Conservation (phyloP, 2,888 invertebrate genomes). For the Oscheius sp. region DNA sequence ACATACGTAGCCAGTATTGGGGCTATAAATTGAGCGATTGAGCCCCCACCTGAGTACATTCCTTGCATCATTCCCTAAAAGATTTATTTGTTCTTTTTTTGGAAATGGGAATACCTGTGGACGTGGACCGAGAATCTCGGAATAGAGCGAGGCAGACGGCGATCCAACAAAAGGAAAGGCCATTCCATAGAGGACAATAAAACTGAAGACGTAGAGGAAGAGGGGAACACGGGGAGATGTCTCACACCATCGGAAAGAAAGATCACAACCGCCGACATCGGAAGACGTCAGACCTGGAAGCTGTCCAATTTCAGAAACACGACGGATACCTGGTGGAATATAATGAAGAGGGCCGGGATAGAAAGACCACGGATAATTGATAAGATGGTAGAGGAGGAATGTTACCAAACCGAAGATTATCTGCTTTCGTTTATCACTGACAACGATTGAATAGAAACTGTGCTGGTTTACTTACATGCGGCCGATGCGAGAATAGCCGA, state of each 20-base stretch:
- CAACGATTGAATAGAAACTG: background rate
- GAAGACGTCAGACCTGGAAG: conserved; percentile 43
- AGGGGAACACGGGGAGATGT: conserved; percentile 47
- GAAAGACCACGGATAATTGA: conserved; percentile 57
- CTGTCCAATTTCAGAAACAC: conserved; percentile 10
- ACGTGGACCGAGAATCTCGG: conserved; percentile 52
- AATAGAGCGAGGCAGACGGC: conserved; percentile 49
- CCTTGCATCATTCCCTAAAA: conserved; percentile 59
- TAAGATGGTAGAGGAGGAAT: conserved; percentile 51
- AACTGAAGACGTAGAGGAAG: conserved; percentile 45
- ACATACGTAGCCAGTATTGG: conserved; percentile 52
- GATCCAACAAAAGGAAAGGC: conserved; percentile 54
- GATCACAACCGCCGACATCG: conserved; percentile 51
- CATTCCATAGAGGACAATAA: conserved; percentile 51
- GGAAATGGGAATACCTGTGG: conserved; percentile 45
- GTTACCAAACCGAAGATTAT: conserved; percentile 48
- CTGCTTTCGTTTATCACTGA: conserved; percentile 50
- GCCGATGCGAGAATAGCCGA: conserved; percentile 48
- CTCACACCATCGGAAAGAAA: conserved; percentile 45
- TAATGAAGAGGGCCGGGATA: conserved; percentile 52
- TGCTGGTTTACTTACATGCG: conserved; percentile 36
- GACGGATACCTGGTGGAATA: conserved; percentile 38
- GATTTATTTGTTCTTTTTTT: too few species aligned
- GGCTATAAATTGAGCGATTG: conserved; percentile 52
- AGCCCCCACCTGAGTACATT: conserved; percentile 55